Evolutionary conservation across 2,113 vertebrate genomes (phyloP).

Genomic region (Neogobius melanostomus): DNA sequence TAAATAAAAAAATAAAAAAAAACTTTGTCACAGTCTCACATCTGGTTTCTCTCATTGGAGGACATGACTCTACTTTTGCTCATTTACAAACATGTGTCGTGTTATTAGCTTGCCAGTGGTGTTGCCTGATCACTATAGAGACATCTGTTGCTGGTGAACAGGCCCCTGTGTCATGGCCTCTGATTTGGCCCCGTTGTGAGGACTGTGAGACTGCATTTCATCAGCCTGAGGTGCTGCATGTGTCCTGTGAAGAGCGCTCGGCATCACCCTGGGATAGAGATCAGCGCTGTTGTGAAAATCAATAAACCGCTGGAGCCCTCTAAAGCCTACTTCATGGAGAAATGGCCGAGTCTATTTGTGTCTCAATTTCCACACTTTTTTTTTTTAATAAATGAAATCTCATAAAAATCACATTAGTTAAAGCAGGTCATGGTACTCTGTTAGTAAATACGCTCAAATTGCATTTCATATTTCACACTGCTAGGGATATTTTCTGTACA

Average conservation of each 20-base stretch:
- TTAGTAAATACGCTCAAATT: conserved; percentile 38
- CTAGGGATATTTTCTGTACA: conserved; percentile 34
- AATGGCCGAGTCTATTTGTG: conserved; percentile 50
- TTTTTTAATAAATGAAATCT: conserved; percentile 15
- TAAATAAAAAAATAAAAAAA: too few species aligned
- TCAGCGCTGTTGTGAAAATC: conserved; percentile 67
- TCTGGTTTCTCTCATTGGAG: too few species aligned
- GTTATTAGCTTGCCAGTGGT: too few species aligned
- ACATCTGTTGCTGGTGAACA: conserved; percentile 50
- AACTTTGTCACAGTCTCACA: too few species aligned
- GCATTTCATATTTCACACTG: conserved; percentile 16
- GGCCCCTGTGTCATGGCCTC: conserved; percentile 29
- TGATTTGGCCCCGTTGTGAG: conserved; percentile 54
- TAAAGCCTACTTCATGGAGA: conserved; percentile 56
- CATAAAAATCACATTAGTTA: conserved; percentile 1
- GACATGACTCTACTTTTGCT: too few species aligned
- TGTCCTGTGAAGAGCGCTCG: conserved; percentile 63
- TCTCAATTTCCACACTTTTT: conserved; percentile 30
- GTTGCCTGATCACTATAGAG: neutral
- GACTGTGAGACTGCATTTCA: conserved; percentile 48
- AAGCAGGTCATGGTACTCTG: conserved; percentile 11
- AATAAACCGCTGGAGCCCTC: conserved; percentile 68
- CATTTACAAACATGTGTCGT: too few species aligned
- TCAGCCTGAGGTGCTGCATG: conserved; percentile 59
- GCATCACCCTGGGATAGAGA: conserved; percentile 62